These are phyloP conservation scores for Zaprionus ornatus DNA, from an alignment of 1,140 invertebrate genomes.

Conservation along the genomic window DNA sequence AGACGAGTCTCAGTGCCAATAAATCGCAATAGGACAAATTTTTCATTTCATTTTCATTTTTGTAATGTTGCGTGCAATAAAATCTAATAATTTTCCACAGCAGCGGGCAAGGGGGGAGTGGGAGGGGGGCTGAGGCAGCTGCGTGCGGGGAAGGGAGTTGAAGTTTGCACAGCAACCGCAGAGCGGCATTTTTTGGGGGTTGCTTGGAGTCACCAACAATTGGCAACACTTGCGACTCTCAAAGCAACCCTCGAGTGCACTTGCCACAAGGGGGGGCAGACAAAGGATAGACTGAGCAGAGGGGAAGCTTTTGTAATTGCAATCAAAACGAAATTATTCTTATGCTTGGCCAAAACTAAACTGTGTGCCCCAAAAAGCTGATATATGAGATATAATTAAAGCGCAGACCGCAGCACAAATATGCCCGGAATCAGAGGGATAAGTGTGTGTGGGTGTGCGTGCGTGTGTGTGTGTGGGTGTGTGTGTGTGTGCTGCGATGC, in stretches of 20 bases:
- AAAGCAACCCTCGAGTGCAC: constrained; percentile 70
- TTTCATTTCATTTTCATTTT: constrained; percentile 61
- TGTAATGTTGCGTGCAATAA: constrained; percentile 67
- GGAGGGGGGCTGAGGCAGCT: no score
- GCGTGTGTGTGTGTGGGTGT: no score
- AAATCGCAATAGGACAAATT: constrained; percentile 60
- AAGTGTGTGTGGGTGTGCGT: not conserved
- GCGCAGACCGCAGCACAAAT: constrained; percentile 60
- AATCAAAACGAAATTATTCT: constrained; percentile 83
- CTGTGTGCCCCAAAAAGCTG: constrained; percentile 45
- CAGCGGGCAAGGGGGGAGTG: not conserved
- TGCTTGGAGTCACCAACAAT: constrained; percentile 70
- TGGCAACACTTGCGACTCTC: constrained; percentile 78
- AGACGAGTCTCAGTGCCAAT: constrained; percentile 47
- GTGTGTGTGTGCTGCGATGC: constrained; percentile 7
- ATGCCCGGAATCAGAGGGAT: constrained; percentile 18
- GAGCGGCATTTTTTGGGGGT: constrained; percentile 37
- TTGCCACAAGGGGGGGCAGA: constrained; percentile 26
- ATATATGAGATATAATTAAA: constrained; percentile 83
- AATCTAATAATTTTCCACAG: constrained; percentile 75
- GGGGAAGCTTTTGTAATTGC: constrained; percentile 66
- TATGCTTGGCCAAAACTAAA: constrained; percentile 48
- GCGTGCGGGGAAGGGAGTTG: not conserved
- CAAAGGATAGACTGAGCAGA: not conserved
- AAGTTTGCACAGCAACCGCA: constrained; percentile 41